Percentiles rank a stretch among this genome's conserved stretches.
These are phyloP conservation scores for Botia almorhae DNA, from an alignment of 2,797 vertebrate genomes.

Conservation along the genomic window DNA sequence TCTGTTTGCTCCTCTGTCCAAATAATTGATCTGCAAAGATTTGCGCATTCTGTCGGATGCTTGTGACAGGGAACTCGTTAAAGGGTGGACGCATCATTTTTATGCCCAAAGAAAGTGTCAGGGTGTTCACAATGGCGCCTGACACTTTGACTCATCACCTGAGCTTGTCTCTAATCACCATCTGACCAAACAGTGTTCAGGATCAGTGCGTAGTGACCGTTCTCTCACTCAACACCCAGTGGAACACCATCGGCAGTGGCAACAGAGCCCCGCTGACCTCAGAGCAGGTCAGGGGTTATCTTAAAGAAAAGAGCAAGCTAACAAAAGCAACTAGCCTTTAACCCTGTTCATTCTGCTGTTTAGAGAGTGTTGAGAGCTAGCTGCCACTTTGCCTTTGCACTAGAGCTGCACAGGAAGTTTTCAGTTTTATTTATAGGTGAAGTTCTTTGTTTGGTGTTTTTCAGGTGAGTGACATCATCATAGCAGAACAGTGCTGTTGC, in stretches of 20 bases:
- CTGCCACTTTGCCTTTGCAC: slow-evolving; percentile 41
- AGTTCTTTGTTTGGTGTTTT: slow-evolving; percentile 10
- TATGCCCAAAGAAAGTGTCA: slow-evolving; percentile 49
- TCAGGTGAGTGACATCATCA: slow-evolving; percentile 15
- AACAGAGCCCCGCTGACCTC: slow-evolving; percentile 33
- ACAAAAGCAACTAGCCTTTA: slow-evolving; percentile 59
- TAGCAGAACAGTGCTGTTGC: not conserved
- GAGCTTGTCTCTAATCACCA: slow-evolving; percentile 42
- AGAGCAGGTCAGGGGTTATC: slow-evolving; percentile 59
- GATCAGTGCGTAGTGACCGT: slow-evolving; percentile 40
- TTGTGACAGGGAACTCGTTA: slow-evolving; percentile 13
- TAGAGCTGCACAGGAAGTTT: slow-evolving; percentile 8
- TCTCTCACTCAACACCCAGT: slow-evolving; percentile 36
- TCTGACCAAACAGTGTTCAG: slow-evolving; percentile 52
- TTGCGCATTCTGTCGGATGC: not conserved
- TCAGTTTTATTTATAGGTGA: slow-evolving; percentile 8
- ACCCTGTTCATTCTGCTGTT: slow-evolving; percentile 46
- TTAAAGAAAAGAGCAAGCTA: slow-evolving; percentile 51
- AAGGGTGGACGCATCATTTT: slow-evolving; percentile 33
- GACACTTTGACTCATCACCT: slow-evolving; percentile 53
- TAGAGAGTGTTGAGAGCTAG: slow-evolving; percentile 38
- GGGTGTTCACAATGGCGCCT: slow-evolving; percentile 38
- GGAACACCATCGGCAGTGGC: slow-evolving; percentile 42
- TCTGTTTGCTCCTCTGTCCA: not conserved
- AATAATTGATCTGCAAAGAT: slow-evolving; percentile 3